Base-by-base conservation (phyloP, 1,140 invertebrate genomes). In the Neotoxoptera formosana region DNA sequence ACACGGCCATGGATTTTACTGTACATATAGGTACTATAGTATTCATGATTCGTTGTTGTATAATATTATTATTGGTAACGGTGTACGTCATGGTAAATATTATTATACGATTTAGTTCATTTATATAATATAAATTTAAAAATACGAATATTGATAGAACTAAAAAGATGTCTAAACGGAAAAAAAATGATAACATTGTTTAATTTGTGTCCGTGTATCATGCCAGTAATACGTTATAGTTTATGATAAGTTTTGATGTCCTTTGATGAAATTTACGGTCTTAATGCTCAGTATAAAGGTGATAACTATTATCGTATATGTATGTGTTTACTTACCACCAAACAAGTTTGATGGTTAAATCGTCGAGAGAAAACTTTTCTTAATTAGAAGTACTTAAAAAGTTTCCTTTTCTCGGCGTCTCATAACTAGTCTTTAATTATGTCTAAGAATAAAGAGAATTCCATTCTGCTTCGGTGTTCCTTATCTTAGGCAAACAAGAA, bases 301-400 rank as follows among this genome's bases (percentile, higher is more conserved):
- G 53, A 90, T 90, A 90, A 90, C 53, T 60, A 60, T 90, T 90
- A 90, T 60, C 36, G 48, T 89, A 47, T 53, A 89, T 47, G 48
- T 90, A 25, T 30, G 30, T 60, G 21, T 30, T 34, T 45, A 56
- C 53, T 56, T 67, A 90, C 89, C 53, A 45, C 53, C 51, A 45
- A 90, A 60, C 36, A 41, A 60, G 89, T 90, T 90, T 60, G n/a
- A 90, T 9, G 34, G 51, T 90, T 90, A 90, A 90, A 90, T 60
- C 53, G 51, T 11, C 36, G 36, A 56, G 25, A 41, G 36, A 45
- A 90, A 90, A 90, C 89, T 90, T 90, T 90, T 60, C 89, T 90
- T 90, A 90, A 90, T 90, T 90, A 90, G 89, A 90, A 90, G 89
- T 53, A 60, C 89, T 90, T 90, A 90, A 60, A 90, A 90, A 90